Base-by-base conservation (phyloP, 2,797 vertebrate species). In the Acrocephalus scirpaceus region DNA sequence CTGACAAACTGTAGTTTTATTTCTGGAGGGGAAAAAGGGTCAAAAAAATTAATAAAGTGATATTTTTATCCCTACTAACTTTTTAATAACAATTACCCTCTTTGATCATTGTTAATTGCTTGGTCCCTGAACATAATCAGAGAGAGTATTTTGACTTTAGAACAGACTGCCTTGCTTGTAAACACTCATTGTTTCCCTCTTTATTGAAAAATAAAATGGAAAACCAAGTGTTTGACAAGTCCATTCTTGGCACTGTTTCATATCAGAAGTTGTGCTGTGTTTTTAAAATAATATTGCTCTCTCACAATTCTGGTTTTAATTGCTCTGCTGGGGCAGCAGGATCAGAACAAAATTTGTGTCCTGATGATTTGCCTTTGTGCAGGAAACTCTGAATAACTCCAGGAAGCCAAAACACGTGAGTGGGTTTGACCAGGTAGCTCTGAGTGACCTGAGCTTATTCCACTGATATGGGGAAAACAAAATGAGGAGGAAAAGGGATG, bases 81-180 rank as follows among this genome's bases (percentile, higher is more conserved):
- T 95, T 92, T 86, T 69, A 88, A 92, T 0, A 0, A 79, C 70
- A 90, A 94, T 93, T 86, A 60, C 0, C 2, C 6, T 88, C 62
- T 95, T 93, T 95, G 93, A 96, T 94, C 66, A 27, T 16, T 78
- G 54, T 65, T 93, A 97, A 96, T 95, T 96, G 56, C 87, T 78
- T 78, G 66, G 79, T 92, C 91, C 66, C 76, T 72, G 50, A 91
- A 66, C 62, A 62, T 62, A 86, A 74, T 74, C 75, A 79, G 18
- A 42, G 25, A 36, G 61, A 77, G 23, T 80, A 81, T 97, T 96
- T 91, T 93, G 82, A 90, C 62, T 84, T 34, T 13, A 70, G 64
- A 94, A 57, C 50, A 90, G 78, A 69, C 67, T 74, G 29, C 44
- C 76, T 83, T 69, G 42, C 84, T 94, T 94, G 87, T 80, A 95